These are phyloP conservation scores for Typhlichthys subterraneus DNA, from an alignment of 2,797 vertebrate genomes.

Conservation along the genomic window DNA sequence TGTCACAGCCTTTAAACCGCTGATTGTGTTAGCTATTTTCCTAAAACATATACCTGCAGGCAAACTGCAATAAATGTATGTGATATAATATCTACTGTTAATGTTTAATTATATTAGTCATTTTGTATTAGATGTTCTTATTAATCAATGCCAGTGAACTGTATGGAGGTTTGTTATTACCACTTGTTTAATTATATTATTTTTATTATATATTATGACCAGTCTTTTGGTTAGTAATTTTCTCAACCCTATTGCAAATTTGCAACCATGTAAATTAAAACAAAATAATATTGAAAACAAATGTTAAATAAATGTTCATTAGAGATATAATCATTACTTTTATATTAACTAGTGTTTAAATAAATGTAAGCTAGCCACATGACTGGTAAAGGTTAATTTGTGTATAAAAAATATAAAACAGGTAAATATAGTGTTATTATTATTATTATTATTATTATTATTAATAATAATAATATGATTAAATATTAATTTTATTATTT, in stretches of 20 bases:
- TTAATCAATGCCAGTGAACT: conserved; percentile 1
- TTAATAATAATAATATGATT: too few relatives aligned
- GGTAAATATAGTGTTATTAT: too few relatives aligned
- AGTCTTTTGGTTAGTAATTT: conserved; percentile 36
- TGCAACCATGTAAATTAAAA: neutral
- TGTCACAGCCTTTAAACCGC: conserved; percentile 3
- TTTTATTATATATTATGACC: neutral
- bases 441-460: too few relatives aligned
- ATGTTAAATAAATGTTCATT: neutral
- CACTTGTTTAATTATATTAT: conserved; percentile 2
- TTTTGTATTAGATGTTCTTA: neutral
- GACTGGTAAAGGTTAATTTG: conserved; percentile 24
- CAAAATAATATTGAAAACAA: neutral
- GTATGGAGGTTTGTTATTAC: neutral
- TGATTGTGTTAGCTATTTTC: neutral
- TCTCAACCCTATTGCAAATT: neutral
- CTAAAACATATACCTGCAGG: too few relatives aligned
- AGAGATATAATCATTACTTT: neutral
- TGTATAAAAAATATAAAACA: conserved; percentile 11
- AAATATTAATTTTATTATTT: too few relatives aligned
- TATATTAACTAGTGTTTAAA: neutral
- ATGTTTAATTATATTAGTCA: neutral
- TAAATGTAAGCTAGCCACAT: conserved; percentile 31
- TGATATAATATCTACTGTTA: conserved; percentile 3
- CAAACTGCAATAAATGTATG: neutral